Base-by-base conservation (phyloP, 37 sponge, comb jelly and placozoan species). In the Oscarella lobularis region DNA sequence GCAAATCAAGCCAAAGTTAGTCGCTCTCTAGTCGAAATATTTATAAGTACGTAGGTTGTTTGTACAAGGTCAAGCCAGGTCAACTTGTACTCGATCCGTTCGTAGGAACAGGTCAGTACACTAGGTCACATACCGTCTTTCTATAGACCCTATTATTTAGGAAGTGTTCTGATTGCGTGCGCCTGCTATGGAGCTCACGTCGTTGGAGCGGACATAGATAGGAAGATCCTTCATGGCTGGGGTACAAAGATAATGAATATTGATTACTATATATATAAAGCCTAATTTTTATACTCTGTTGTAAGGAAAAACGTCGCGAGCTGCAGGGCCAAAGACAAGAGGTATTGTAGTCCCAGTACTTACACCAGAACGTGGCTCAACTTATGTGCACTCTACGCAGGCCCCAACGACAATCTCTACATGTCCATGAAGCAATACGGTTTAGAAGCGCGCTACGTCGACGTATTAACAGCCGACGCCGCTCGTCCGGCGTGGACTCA, bases 31-130 rank as follows among this genome's bases (percentile, higher is more conserved):
- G 35, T 3, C 66, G 5, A 3, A 5, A 32, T 4, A 34, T 3
- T n/a, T 9, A 70, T 70, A 70, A 33, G 27, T 4, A 33, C 3
- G 36, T 3, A 36, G 14, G 36, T 3, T 3, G 14, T 2, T 70
- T n/a, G 41, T 37, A 54, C 48, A 67, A 93, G 95, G 91, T 92
- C 29, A 80, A 41, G 35, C 6, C 67, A 14, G 87, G 88, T 2
- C 75, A 76, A 37, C 65, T 96, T 37, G 88, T 96, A n/a, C 83
- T 68, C 75, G 97, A 96, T 66, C 97, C 97, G 20, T 96, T 96
- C 83, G 93, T 87, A 38, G 97, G 97, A 2, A 84, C 90, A 48
- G 91, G 91, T 89, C 38, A 67, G 76, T 4, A 3, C n/a, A n/a
- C n/a, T n/a, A n/a, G n/a, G n/a, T 27, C 27, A 27, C 27, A 27